Evolutionary conservation across 2,888 invertebrate genomes (phyloP).

Genomic region (Chloroclysta siterata): DNA sequence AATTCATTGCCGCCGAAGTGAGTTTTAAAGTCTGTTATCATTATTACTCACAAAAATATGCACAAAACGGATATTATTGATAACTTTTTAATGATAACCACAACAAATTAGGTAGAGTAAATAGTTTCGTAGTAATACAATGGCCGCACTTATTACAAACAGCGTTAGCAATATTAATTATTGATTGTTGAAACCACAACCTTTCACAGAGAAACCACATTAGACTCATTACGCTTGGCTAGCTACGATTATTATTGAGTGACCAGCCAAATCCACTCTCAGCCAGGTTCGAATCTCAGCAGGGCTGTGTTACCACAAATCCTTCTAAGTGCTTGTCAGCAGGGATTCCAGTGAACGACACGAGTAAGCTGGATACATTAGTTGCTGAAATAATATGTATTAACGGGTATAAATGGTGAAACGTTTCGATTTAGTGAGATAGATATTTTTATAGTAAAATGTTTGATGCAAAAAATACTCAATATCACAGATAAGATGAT

Average conservation of each 20-base stretch:
- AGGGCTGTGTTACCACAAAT: conserved; percentile 54
- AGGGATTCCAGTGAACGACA: conserved; percentile 44
- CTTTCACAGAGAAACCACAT: conserved; percentile 16
- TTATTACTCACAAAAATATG: no score
- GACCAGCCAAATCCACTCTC: conserved; percentile 43
- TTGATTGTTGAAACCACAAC: not conserved
- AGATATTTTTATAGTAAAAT: not conserved
- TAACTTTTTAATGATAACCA: no score
- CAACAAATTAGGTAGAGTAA: no score
- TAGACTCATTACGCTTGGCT: conserved; percentile 11
- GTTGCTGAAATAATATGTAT: conserved; percentile 24
- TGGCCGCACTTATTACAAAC: no score
- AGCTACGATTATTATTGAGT: conserved; percentile 24
- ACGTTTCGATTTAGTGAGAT: conserved; percentile 4
- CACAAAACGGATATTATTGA: no score
- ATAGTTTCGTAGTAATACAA: no score
- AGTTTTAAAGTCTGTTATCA: no score
- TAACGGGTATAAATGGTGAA: conserved; percentile 19
- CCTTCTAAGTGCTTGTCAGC: conserved; percentile 60
- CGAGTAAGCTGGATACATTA: conserved; percentile 33
- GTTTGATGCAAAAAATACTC: no score
- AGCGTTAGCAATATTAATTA: not conserved
- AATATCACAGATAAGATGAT: not conserved
- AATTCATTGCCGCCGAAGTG: no score
- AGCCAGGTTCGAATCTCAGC: conserved; percentile 43